phyloP scores from a whole-genome alignment of 2,888 invertebrate genomes.

The Cabera pusaria region DNA sequence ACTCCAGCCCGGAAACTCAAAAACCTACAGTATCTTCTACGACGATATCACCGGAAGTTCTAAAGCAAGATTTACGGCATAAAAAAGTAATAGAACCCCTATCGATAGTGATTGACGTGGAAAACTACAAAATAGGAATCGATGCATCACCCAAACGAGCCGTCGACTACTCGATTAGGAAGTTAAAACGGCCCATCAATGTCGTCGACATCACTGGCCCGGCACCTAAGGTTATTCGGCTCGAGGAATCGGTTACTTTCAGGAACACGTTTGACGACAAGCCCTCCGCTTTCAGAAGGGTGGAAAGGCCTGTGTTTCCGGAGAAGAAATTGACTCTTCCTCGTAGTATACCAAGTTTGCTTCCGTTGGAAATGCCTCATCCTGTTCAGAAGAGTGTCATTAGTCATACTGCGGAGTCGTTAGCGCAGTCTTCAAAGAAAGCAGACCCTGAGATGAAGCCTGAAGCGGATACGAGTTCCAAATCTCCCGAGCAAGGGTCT shows the following conservation, averaged over 20 bases:
- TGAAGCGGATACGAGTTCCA: slow-evolving; percentile 57
- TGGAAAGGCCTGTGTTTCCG: slow-evolving; percentile 44
- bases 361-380: slow-evolving; percentile 39
- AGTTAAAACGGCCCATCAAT: slow-evolving; percentile 58
- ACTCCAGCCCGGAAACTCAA: slow-evolving; percentile 77
- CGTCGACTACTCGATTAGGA: slow-evolving; percentile 73
- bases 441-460: slow-evolving; percentile 25
- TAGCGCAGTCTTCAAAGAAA: slow-evolving; percentile 52
- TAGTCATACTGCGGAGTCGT: slow-evolving; percentile 71
- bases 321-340: slow-evolving; percentile 57
- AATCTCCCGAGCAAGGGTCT: slow-evolving; percentile 62
- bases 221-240: slow-evolving; percentile 51
- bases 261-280: slow-evolving; percentile 41
- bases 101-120: slow-evolving; percentile 76
- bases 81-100: slow-evolving; percentile 73
- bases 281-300: slow-evolving; percentile 53
- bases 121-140: slow-evolving; percentile 75
- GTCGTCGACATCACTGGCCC: slow-evolving; percentile 55
- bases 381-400: slow-evolving; percentile 59
- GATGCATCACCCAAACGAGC: slow-evolving; percentile 76
- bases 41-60: slow-evolving; percentile 73
- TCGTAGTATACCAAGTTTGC: slow-evolving; percentile 57
- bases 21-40: slow-evolving; percentile 81
- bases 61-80: slow-evolving; percentile 59
- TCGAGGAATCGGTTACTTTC: slow-evolving; percentile 37